Evolutionary conservation across 2,888 invertebrate genomes (phyloP), one percentile per base, ranked within the genome.

Genomic region (Drosophila trichaetosa): DNA sequence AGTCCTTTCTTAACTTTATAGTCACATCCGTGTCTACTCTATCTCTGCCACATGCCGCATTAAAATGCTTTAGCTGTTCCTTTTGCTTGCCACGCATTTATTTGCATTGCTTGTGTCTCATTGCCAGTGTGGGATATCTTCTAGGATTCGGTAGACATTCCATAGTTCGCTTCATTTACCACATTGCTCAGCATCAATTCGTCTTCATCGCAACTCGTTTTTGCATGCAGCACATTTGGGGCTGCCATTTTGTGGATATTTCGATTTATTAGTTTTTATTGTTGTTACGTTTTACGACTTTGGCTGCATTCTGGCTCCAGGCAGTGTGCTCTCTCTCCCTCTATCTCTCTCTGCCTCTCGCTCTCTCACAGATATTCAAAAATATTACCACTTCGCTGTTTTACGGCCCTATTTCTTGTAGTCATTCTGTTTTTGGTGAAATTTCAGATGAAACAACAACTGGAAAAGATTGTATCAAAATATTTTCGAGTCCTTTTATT

Each of bases 241-340:
- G 73, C 69, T 76, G 76, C 83, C 85, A 84, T 87, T 87, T 83
- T 87, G 88, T 83, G 87, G 79, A 89, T 87, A 89, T 87, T 89
- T 87, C 87, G 88, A 87, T 89, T 85, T 87, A 87, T 87, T 84
- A 87, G 87, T 87, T 87, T 85, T 89, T 87, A 87, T 87, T 87
- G 88, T 83, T 85, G 73, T 83, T 87, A 89, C 87, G 89, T 85
- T 87, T 87, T 85, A 89, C 89, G 87, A 87, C 77, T 76, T 62
- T 79, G 65, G 65, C 77, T 63, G 67, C 38, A 65, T 70, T 57
- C 65, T 11, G 36, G 24, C 27, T 57, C 48, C 36, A 24, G 38
- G n/a, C 49, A 48, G 33, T 52, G 29, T 11, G n/a, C 49, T 24
- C 76, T 38, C 33, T 36, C 6, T 24, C 8, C 4, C n/a, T 10